Conservation (phyloP, 2,113 vertebrate genomes). For the Rallus limicola region DNA sequence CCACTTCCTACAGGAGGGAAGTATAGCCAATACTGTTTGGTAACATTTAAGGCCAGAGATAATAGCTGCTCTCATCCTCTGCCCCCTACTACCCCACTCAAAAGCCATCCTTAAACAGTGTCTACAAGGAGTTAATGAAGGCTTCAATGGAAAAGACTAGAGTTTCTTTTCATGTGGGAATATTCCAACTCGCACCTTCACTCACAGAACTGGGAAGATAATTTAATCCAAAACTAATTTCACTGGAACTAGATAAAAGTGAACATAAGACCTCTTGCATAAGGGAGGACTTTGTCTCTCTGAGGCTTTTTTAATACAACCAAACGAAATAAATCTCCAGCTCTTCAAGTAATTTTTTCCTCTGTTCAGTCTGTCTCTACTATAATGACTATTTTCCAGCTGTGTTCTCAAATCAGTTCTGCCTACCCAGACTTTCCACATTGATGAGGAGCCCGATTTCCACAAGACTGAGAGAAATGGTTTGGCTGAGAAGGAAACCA, state of each 20-base stretch:
- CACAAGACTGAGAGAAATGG: background rate
- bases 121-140: background rate
- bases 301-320: background rate
- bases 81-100: background rate
- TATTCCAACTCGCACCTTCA: background rate
- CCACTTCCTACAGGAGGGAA: background rate
- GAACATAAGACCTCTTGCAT: background rate
- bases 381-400: conserved; percentile 12
- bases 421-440: conserved; percentile 16
- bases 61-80: background rate
- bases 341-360: conserved; percentile 1
- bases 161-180: background rate
- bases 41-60: background rate
- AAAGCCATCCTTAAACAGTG: background rate
- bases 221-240: background rate
- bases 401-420: background rate
- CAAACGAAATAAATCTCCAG: background rate
- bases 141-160: background rate
- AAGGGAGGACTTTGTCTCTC: background rate
- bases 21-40: background rate
- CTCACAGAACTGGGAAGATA: background rate
- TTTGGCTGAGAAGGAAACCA: conserved; percentile 8
- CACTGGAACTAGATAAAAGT: background rate
- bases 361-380: background rate
- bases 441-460: background rate